A percentile compares a stretch with the other conserved stretches of the same genome.
These are phyloP conservation scores for Sminthurides aquaticus DNA, from an alignment of 2,888 invertebrate species.

Conservation along the genomic window DNA sequence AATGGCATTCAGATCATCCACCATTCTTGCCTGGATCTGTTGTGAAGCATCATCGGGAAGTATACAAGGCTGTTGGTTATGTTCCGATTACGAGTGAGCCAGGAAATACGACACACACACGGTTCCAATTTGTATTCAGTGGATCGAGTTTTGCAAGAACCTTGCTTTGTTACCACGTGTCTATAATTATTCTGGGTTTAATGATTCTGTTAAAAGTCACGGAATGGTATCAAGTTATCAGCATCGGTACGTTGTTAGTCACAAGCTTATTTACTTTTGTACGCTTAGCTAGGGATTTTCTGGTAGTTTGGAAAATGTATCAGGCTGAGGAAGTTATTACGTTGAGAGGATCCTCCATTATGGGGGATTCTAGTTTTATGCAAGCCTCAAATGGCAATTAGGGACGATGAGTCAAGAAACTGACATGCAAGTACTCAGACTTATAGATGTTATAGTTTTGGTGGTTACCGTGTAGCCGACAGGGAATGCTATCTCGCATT, in stretches of 20 bases:
- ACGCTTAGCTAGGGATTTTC: conserved; percentile 76
- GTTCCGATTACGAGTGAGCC: conserved; percentile 81
- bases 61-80: conserved; percentile 64
- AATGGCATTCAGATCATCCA: conserved; percentile 18
- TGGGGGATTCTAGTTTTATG: neutral
- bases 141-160: conserved; percentile 74
- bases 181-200: conserved; percentile 64
- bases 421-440: too few relatives aligned
- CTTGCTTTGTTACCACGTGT: conserved; percentile 56
- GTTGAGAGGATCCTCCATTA: neutral
- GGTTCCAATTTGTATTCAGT: conserved; percentile 74
- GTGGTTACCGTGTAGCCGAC: too few relatives aligned
- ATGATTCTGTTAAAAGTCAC: conserved; percentile 67
- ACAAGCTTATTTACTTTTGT: conserved; percentile 88
- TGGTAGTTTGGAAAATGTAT: conserved; percentile 76
- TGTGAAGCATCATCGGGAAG: conserved; percentile 62
- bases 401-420: too few relatives aligned
- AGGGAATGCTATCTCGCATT: too few relatives aligned
- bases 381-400: neutral
- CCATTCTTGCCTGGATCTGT: conserved; percentile 58
- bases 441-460: too few relatives aligned
- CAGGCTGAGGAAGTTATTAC: conserved; percentile 57
- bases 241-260: conserved; percentile 74
- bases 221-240: conserved; percentile 87
- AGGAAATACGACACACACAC: conserved; percentile 65